Conservation (phyloP, 2,113 vertebrate species). For the Platysternon megacephalum region DNA sequence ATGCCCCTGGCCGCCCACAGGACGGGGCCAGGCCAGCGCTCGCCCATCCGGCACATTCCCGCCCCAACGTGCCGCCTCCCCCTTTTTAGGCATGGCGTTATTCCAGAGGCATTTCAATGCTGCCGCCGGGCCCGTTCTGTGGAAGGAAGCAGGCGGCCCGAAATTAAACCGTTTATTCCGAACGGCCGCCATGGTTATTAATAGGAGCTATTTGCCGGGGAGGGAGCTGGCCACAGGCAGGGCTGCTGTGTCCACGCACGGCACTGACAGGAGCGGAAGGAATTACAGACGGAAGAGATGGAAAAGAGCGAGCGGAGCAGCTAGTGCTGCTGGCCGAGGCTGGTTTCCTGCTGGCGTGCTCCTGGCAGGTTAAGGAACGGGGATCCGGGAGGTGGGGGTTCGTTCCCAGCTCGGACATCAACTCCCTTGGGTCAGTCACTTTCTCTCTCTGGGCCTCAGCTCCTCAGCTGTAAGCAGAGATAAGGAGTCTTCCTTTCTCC, state of each 20-base stretch:
- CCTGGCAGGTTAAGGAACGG: too few relatives aligned
- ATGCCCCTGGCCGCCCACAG: too few relatives aligned
- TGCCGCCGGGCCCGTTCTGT: too few relatives aligned
- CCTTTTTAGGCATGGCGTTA: neutral
- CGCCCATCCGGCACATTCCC: neutral
- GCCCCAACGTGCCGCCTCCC: too few relatives aligned
- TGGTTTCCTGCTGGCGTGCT: too few relatives aligned
- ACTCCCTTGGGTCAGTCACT: neutral
- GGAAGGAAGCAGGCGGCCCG: neutral
- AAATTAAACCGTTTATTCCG: neutral
- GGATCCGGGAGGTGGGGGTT: neutral
- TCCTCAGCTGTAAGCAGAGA: neutral
- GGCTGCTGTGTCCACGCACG: neutral
- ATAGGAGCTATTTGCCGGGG: rapidly evolving
- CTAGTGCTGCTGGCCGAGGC: neutral
- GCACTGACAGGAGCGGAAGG: neutral
- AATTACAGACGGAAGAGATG: neutral
- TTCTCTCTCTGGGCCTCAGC: neutral
- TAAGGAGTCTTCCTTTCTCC: neutral
- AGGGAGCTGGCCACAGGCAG: rapidly evolving
- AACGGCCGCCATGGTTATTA: neutral
- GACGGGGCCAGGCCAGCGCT: too few relatives aligned
- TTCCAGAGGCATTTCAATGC: neutral
- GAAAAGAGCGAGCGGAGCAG: neutral
- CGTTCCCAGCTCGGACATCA: neutral